Base-by-base conservation (phyloP, 1,140 invertebrate species). In the Heliconius nattereri region DNA sequence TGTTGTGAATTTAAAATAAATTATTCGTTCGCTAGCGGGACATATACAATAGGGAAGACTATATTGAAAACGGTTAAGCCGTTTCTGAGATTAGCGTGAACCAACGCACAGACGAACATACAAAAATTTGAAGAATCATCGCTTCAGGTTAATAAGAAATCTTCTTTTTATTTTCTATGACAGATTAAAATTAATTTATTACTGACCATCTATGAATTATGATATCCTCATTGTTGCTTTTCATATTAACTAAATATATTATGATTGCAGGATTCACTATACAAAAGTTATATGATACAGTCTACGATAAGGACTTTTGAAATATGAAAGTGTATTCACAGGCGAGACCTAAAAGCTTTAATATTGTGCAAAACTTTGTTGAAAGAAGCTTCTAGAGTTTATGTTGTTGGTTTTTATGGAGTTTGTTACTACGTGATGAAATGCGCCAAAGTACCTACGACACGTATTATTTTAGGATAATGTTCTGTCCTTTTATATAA, bases 271-370 rank as follows among this genome's bases (percentile, higher is more conserved):
- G 3, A 16, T 45, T 66, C 23, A 23, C 60, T 66, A 66, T 66
- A 66, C 26, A 66, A 66, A 66, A 49, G 60, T 76, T 45, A 76
- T 40, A 72, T 40, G 29, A 40, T 72, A 76, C 37, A 23, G 57
- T 71, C 23, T 71, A 37, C 23, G 37, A 76, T 76, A 71, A 70
- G 60, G 52, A 76, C n/a, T 71, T 76, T 76, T 49, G 60, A 76
- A 71, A 70, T 76, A 49, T 76, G 35, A 71, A 76, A 66, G 32
- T 66, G 37, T 76, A 70, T 76, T 76, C 75, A 76, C 35, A 76
- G 75, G 40, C 75, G 75, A 71, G 66, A 40, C 71, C 77, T 78
- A 78, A 78, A 78, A 78, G 77, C 77, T 78, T 78, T 78, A 73
- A 78, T 78, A 78, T 26, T 73, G 72, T 75, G 71, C 54, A 54